Base-by-base conservation (phyloP, 1,140 invertebrate species). In the Eciton burchellii region DNA sequence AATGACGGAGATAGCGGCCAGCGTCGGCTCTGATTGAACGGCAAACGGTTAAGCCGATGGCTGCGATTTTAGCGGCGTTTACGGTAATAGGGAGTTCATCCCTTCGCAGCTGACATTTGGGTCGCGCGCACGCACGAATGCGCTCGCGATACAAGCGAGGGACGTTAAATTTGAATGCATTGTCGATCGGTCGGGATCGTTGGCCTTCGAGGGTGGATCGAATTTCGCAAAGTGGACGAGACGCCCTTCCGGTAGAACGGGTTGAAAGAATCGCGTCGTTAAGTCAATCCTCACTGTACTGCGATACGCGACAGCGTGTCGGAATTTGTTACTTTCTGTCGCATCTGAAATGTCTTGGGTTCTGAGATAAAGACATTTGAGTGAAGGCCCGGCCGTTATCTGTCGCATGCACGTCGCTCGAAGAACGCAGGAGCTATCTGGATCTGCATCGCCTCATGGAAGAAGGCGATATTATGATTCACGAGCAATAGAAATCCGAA, bases 131-230 rank as follows among this genome's bases (percentile, higher is more conserved):
- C 60, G 49, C 65, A 47, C 72, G n/a, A n/a, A n/a, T n/a, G 59
- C 57, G 71, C 62, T 54, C 35, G 52, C 54, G 72, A 65, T 72
- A 57, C 66, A 60, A 49, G 52, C 59, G 16, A n/a, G n/a, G 54
- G 62, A 81, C 62, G 83, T 85, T 85, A 82, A 86, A 86, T 86
- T 86, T 85, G 85, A 86, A 86, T 86, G 85, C 79, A 60, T 65
- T 77, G 59, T 41, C 49, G 85, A 83, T 82, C 84, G 71, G 77
- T 85, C 77, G 65, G 35, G 35, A 29, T 59, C 84, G 54, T 77
- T 83, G 85, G 85, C 79, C 79, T 72, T 86, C 84, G 84, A 82
- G 29, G 71, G 45, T 12, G 79, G 70, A 85, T 86, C 79, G 71
- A 66, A 66, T 86, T 77, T 86, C 85, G 65, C 41, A 16, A 79